These are phyloP conservation scores for Azorinus chamasolen DNA, from an alignment of 2,888 invertebrate species.

Conservation along the genomic window DNA sequence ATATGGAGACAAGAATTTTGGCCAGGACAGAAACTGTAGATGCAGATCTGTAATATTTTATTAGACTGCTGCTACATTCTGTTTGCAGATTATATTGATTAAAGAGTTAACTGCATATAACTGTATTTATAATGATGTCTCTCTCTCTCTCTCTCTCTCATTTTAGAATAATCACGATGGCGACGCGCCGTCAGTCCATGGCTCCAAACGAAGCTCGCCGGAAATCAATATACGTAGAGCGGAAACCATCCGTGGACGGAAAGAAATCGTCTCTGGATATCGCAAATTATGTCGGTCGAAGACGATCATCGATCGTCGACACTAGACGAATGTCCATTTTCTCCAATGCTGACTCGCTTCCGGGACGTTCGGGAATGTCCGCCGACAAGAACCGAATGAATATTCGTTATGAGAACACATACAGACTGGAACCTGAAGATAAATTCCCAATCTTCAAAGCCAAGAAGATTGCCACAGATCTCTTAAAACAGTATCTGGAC, in stretches of 20 bases:
- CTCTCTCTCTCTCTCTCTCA: background rate
- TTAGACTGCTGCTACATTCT: too few relatives aligned
- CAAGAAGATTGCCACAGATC: slow-evolving; percentile 65
- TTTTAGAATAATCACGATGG: slow-evolving; percentile 14
- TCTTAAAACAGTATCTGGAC: slow-evolving; percentile 67
- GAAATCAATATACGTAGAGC: slow-evolving; percentile 19
- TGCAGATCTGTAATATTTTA: too few relatives aligned
- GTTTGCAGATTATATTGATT: too few relatives aligned
- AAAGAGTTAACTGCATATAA: too few relatives aligned
- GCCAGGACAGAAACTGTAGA: too few relatives aligned
- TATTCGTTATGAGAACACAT: slow-evolving; percentile 77
- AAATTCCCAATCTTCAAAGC: slow-evolving; percentile 65
- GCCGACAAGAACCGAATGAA: slow-evolving; percentile 62
- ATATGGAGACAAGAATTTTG: too few relatives aligned
- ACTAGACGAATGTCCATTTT: slow-evolving; percentile 35
- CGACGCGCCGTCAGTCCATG: slow-evolving; percentile 54
- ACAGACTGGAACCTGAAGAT: slow-evolving; percentile 74
- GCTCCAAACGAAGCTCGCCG: slow-evolving; percentile 28
- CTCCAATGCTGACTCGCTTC: slow-evolving; percentile 65
- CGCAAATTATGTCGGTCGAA: slow-evolving; percentile 7
- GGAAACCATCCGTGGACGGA: slow-evolving; percentile 15
- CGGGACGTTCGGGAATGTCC: slow-evolving; percentile 67
- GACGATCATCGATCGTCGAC: background rate
- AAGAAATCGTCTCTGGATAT: slow-evolving; percentile 25
- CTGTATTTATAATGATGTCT: too few relatives aligned